Evolutionary conservation across 2,888 invertebrate genomes (phyloP), one percentile per base, ranked within the genome.

Genomic region (Sipha maydis): DNA sequence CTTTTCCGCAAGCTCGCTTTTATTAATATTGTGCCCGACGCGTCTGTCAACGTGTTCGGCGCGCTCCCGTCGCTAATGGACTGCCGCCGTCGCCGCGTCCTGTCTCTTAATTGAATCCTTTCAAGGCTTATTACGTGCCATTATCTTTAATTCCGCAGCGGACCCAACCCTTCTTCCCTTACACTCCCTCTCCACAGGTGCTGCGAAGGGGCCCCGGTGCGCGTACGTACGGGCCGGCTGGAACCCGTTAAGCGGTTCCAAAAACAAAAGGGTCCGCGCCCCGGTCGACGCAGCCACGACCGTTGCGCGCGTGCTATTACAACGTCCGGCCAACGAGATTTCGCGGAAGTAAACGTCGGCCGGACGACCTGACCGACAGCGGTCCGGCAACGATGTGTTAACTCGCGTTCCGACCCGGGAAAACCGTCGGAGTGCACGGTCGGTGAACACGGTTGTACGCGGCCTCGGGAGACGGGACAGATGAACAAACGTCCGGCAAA

Each of bases 41-140:
- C 75, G 86, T 88, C 86, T 75, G 80, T 88, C 86, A 79, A 88
- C 86, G 80, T 73, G 38, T 79, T 73, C 54, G 48, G 48, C 48
- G 31, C 28, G 77, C 79, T 80, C 73, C 28, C 79, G 38, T 56
- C 41, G 86, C 80, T 88, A 88, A 88, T 88, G 88, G 88, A 88
- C 88, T 48, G 25, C 41, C 78, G 79, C 54, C 79, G 25, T 28
- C 78, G 79, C 54, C 79, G 31, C 38, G 41, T 19, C 31, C 71
- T n/a, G 79, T 82, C 88, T 88, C 75, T 88, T 88, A 88, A 88
- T 88, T 82, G 88, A 88, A 88, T 88, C 88, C 88, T 82, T 88
- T 82, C 88, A 82, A 31, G 19, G 88, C 88, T 88, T 88, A 88
- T 82, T 76, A 82, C 82, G 86, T 61, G 80, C 88, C 88, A 88